A percentile compares a stretch with the other conserved stretches of the same genome.
Conservation (phyloP, 1,140 invertebrate genomes). For the Sinonovacula constricta region DNA sequence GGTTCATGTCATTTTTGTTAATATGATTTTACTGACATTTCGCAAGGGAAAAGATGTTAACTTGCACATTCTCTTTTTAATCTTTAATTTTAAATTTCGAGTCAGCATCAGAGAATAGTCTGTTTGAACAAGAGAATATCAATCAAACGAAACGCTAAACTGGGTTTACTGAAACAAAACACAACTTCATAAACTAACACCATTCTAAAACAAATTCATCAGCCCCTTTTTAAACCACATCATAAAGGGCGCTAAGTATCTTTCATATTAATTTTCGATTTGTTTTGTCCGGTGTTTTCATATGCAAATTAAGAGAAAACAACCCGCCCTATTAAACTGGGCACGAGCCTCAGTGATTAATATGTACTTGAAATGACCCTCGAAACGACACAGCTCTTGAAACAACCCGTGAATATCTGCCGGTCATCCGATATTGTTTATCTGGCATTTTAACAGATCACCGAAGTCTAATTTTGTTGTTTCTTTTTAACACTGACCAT, state of each 20-base stretch:
- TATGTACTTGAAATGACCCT: neutral
- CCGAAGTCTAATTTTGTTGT: too few species aligned
- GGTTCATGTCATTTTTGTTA: too few species aligned
- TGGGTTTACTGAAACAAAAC: too few species aligned
- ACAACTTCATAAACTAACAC: too few species aligned
- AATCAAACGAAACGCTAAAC: too few species aligned
- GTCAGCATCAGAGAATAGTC: too few species aligned
- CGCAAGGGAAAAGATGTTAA: too few species aligned
- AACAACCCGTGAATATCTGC: neutral
- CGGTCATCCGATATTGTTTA: constrained; percentile 35
- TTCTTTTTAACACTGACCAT: too few species aligned
- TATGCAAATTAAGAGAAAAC: constrained; percentile 27
- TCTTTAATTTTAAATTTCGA: too few species aligned
- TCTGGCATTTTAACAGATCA: constrained; percentile 48
- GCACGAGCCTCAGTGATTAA: neutral
- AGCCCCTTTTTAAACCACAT: constrained; percentile 11
- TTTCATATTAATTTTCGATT: constrained; percentile 51
- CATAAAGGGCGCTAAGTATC: constrained; percentile 8
- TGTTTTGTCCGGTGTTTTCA: constrained; percentile 44
- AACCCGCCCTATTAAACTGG: neutral
- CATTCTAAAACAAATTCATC: constrained; percentile 29
- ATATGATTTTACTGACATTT: too few species aligned
- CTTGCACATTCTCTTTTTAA: too few species aligned
- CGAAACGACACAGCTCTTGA: neutral
- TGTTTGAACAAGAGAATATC: too few species aligned